Percentiles rank a stretch among this genome's conserved stretches.
Evolutionary conservation across 2,888 invertebrate genomes (phyloP).

Genomic region (Digitonthophagus gazella): DNA sequence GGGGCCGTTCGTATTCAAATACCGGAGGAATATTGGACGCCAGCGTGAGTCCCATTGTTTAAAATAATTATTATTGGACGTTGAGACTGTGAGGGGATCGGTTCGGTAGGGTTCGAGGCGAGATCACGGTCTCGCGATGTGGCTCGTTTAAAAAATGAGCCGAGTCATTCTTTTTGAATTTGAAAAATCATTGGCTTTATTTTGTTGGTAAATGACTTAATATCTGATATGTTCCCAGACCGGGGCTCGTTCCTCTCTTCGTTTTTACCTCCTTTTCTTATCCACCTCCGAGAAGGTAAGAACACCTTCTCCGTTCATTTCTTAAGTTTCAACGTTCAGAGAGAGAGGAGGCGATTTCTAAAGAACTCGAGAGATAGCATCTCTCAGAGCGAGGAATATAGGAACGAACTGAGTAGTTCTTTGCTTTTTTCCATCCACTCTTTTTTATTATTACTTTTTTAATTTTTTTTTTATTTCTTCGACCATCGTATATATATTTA

Average conservation of each 20-base stretch:
- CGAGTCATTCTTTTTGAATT: constrained; percentile 52
- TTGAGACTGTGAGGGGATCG: constrained; percentile 39
- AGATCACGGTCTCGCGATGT: constrained; percentile 40
- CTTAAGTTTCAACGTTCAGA: neutral
- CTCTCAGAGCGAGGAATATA: neutral
- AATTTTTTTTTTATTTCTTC: neutral
- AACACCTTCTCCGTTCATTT: neutral
- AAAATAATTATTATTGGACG: constrained; percentile 51
- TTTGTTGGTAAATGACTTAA: constrained; percentile 21
- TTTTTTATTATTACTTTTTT: neutral
- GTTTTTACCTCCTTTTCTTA: neutral
- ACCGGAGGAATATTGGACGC: constrained; percentile 34
- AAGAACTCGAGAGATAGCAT: neutral
- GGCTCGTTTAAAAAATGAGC: constrained; percentile 48
- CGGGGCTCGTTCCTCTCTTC: neutral
- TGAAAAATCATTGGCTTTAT: constrained; percentile 49
- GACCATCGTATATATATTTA: no score
- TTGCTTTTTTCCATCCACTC: neutral
- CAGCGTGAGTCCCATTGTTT: constrained; percentile 51
- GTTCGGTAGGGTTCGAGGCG: neutral
- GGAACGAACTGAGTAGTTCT: no score
- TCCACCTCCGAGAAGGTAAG: neutral
- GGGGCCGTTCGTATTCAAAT: no score
- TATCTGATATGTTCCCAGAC: constrained; percentile 17
- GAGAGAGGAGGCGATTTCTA: neutral